Evolutionary conservation across 2,888 invertebrate species (phyloP), one percentile per base, ranked within the genome.

Genomic region (Argyresthia goedartella): DNA sequence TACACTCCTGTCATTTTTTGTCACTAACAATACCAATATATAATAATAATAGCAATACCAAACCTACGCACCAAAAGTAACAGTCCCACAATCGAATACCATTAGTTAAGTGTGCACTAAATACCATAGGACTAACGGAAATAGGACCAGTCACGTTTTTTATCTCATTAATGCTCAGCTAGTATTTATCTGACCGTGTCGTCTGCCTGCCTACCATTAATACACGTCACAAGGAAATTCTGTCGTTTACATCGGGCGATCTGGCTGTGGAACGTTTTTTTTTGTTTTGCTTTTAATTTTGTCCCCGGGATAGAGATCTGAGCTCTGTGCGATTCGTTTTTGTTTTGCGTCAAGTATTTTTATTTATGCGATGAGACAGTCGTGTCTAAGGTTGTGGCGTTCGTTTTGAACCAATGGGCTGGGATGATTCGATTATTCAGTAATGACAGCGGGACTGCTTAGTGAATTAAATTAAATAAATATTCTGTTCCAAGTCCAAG

Each of bases 261-360:
- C 44, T 13, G 41, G 11, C 41, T 41, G 1, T 6, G 25, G 58
- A 67, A 68, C 67, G 62, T 75, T 76, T 73, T 71, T 67, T 69
- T 74, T 69, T 77, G 76, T 80, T 77, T 76, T 66, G 55, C 63
- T 69, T 79, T 78, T 76, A 77, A 76, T 77, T 78, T 71, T 61
- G 25, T 25, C 25, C 25, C 25, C 3, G 25, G 25, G 25, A 25
- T 25, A 25, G 25, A 25, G n/a, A 41, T 41, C 41, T 41, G 10
- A 41, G n/a, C 41, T 11, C 4, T 10, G 41, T 25, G 25, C 25
- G 25, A 25, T 25, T 25, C 25, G 25, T 25, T 25, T 25, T 25
- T 25, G 25, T 25, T 25, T 25, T 25, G 2, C n/a, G n/a, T n/a
- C n/a, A n/a, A n/a, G n/a, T 2, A 25, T 25, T 4, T 25, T 25